A percentile compares a stretch with the other conserved stretches of the same genome.
phyloP scores from a whole-genome alignment of 1,140 invertebrate species.

The Drosophila athabasca region DNA sequence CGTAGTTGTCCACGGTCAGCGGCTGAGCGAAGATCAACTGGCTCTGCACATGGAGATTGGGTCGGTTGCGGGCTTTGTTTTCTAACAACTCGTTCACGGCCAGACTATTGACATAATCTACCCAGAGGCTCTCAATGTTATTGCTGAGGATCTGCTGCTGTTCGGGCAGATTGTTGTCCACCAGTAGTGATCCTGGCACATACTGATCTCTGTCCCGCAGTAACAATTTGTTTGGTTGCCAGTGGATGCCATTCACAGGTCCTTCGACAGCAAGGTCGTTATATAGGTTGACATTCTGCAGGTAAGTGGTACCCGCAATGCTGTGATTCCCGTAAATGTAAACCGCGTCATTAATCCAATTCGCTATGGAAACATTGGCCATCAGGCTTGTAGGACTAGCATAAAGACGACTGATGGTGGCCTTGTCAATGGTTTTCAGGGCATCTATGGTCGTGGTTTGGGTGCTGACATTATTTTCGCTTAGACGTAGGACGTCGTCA shows the following conservation, averaged over 20 bases:
- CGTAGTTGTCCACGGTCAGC: constrained; percentile 56
- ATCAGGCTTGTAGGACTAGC: constrained; percentile 65
- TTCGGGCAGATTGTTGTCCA: constrained; percentile 51
- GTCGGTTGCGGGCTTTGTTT: constrained; percentile 63
- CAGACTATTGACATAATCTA: constrained; percentile 63
- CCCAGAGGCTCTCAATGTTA: constrained; percentile 68
- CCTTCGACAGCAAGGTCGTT: constrained; percentile 67
- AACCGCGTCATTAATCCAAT: constrained; percentile 82
- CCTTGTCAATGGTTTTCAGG: constrained; percentile 67
- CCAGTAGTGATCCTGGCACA: constrained; percentile 50
- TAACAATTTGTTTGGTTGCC: constrained; percentile 51
- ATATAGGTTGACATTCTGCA: constrained; percentile 69
- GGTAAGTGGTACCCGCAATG: constrained; percentile 51
- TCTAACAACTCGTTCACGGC: constrained; percentile 56
- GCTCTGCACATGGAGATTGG: constrained; percentile 62
- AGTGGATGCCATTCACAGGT: constrained; percentile 59
- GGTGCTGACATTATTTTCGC: constrained; percentile 20
- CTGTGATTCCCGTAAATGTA: constrained; percentile 77
- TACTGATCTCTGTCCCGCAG: constrained; percentile 58
- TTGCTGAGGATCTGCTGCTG: constrained; percentile 58
- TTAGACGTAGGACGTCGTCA: constrained; percentile 76
- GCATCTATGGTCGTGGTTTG: constrained; percentile 31
- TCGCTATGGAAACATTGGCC: constrained; percentile 78
- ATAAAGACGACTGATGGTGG: constrained; percentile 66
- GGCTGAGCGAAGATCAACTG: constrained; percentile 65